Evolutionary conservation across 2,888 invertebrate genomes (phyloP), one percentile per base, ranked within the genome.

Genomic region (Cephus spinipes): DNA sequence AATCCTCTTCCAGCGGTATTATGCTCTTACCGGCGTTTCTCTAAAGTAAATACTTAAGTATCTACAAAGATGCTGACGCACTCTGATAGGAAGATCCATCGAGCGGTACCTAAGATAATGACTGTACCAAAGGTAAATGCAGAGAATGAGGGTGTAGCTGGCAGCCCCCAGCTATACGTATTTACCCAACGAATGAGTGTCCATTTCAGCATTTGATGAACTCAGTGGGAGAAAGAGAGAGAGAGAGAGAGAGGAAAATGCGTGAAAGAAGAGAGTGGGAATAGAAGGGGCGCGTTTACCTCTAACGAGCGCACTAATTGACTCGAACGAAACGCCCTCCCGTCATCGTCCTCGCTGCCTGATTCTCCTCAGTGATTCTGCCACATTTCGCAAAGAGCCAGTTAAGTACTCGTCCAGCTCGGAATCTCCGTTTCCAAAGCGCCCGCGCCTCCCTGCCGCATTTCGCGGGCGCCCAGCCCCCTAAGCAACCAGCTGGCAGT

Each of bases 231-330:
- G 40, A 40, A 0, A 12, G 36, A 36, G n/a, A n/a, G 4, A 36
- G 35, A 36, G 12, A 36, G 12, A 36, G 12, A 4, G 12, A 36
- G 36, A 40, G 2, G 34, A 11, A 34, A 34, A 15, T 40, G 40
- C 40, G 55, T 6, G 55, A 15, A 15, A 1, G 40, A 15, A 23
- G 23, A 23, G 23, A 55, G 55, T 55, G 2, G 23, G 9, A 55
- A 55, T 9, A 15, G 6, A 40, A 55, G 23, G 55, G 55, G 55
- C 55, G 9, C 83, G 84, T 84, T 87, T 87, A 87, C 84, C 85
- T 84, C 86, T 87, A 87, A 87, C 86, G 86, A 85, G 82, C 81
- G 75, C 82, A 82, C 84, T 87, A 86, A 87, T 87, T 87, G 86
- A 85, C 87, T 84, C 83, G 83, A 86, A 84, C 86, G 87, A 86